Evolutionary conservation across 2,888 invertebrate species (phyloP).

Genomic region (Drosophila neonasuta): DNA sequence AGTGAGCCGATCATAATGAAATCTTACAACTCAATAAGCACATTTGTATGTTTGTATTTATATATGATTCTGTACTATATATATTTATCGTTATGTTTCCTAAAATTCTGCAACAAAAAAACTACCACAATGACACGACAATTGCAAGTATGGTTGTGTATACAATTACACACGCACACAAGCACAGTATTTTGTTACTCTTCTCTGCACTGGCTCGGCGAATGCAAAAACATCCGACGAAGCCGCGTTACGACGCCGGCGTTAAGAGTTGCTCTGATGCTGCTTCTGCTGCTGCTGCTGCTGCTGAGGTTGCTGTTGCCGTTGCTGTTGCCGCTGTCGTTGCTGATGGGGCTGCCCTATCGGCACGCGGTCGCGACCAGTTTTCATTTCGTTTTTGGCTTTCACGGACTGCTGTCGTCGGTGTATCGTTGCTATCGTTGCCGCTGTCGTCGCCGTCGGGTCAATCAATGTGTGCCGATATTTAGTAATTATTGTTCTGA

Average conservation of each 20-base stretch:
- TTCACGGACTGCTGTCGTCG: constrained; percentile 57
- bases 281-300: constrained; percentile 31
- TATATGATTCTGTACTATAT: too few species aligned
- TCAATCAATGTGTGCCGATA: constrained; percentile 42
- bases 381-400: constrained; percentile 70
- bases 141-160: constrained; percentile 6
- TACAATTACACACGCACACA: constrained; percentile 12
- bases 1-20: constrained; percentile 4
- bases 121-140: constrained; percentile 15
- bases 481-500: constrained; percentile 30
- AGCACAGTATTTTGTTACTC: constrained; percentile 19
- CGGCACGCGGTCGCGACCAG: constrained; percentile 64
- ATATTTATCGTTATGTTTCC: constrained; percentile 3
- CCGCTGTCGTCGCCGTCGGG: constrained; percentile 56
- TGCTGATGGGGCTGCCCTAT: constrained; percentile 52
- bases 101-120: constrained; percentile 22
- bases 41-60: too few species aligned
- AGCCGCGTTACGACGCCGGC: constrained; percentile 34
- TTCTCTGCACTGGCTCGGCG: constrained; percentile 25
- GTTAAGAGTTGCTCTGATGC: constrained; percentile 25
- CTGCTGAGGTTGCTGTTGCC: constrained; percentile 16
- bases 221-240: constrained; percentile 42
- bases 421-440: constrained; percentile 26
- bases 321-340: constrained; percentile 24
- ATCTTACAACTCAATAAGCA: constrained; percentile 14